Evolutionary conservation across 2,888 invertebrate species (phyloP).

Genomic region (Teinopalpus imperialis): DNA sequence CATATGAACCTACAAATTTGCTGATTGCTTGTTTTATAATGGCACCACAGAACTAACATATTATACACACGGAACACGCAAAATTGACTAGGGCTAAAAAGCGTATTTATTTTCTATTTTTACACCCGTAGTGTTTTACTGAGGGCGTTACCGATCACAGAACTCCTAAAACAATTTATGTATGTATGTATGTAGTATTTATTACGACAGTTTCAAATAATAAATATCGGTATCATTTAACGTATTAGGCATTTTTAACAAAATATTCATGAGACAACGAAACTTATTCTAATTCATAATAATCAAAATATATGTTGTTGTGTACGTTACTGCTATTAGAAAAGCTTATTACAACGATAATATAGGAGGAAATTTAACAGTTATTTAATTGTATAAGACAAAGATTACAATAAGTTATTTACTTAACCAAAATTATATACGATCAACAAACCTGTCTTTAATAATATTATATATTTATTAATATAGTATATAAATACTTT

Average conservation of each 20-base stretch:
- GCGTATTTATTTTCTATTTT: slow-evolving; percentile 1
- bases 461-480: too few relatives aligned
- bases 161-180: background rate
- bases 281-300: slow-evolving; percentile 3
- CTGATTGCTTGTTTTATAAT: slow-evolving; percentile 1
- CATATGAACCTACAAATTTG: background rate
- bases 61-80: background rate
- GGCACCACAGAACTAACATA: background rate
- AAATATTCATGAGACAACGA: slow-evolving; percentile 7
- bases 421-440: too few relatives aligned
- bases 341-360: slow-evolving; percentile 4
- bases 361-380: background rate
- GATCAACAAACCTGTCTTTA: too few relatives aligned
- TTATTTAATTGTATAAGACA: background rate
- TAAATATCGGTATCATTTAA: too few relatives aligned
- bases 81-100: background rate
- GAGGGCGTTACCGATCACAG: background rate
- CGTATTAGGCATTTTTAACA: too few relatives aligned
- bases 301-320: too few relatives aligned
- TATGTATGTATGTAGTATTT: background rate
- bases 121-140: background rate
- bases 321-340: background rate
- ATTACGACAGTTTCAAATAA: background rate
- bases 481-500: too few relatives aligned
- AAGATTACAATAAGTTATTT: too few relatives aligned